Evolutionary conservation across 2,797 vertebrate species (phyloP), one percentile per base, ranked within the genome.

Genomic region (Phoebastria nigripes): DNA sequence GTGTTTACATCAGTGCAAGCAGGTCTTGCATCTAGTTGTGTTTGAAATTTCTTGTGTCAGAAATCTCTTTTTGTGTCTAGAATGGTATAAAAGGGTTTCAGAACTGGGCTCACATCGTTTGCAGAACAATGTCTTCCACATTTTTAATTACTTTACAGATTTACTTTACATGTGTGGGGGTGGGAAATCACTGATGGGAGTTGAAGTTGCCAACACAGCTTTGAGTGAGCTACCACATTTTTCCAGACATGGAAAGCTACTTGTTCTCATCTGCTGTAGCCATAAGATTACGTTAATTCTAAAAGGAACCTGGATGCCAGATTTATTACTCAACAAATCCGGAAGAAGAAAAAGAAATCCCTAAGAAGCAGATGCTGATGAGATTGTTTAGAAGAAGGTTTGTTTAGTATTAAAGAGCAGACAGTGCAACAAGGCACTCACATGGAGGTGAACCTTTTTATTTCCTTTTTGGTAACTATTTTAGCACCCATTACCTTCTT

Each of bases 261-360:
- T 90, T 70, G 28, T 66, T 89, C 56, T 92, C 55, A 76, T 86
- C 77, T 96, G 20, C 76, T 89, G 13, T 44, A 94, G 49, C 39
- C 12, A 3, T 56, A 94, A 91, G 22, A 66, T 81, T 77, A 49
- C 16, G 78, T 87, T 77, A 86, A 74, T 83, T 97, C 74, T 89
- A 26, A 90, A 86, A 66, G 28, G 20, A 89, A 61, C 9, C 37
- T 59, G 33, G 44, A 73, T 51, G 61, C 13, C 81, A 47, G 69
- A 76, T 94, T 91, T 94, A 81, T 94, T 94, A 94, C 59, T 58
- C 87, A 97, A 94, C 41, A 89, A 49, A 87, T 44, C 46, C 93
- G 42, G 13, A 78, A 88, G 37, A 81, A 79, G 33, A 41, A 82
- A 92, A 82, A 93, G 4, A 80, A 93, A 81, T 52, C 26, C 44